Base-by-base conservation (phyloP, 1,140 invertebrate species). In the Leptopilina boulardi region DNA sequence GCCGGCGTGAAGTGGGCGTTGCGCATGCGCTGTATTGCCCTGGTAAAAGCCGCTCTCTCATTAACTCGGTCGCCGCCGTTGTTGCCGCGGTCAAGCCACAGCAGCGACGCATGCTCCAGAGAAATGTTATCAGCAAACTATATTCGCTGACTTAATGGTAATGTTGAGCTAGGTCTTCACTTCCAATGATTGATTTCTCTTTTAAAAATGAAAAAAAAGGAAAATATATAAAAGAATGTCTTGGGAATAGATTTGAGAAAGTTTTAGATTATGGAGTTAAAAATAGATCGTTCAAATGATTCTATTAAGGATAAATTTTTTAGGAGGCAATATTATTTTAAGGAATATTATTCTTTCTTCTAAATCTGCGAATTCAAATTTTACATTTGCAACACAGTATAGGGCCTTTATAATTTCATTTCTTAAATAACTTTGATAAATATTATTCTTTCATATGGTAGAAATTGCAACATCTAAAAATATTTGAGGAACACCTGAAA, bases 1-100 rank as follows among this genome's bases (percentile, higher is more conserved):
- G 89, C 89, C 89, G 89, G 90, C 89, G 90, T 90, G 89, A 91
- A 91, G 89, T 91, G 90, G 89, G 89, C 89, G 89, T 85, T 88
- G 88, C 86, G 90, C 90, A 91, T 90, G 89, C 89, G 89, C 88
- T 85, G 86, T 89, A 90, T 91, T 90, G 89, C 89, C 86, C 87
- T 86, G 86, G 79, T 83, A 89, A 88, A 86, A 87, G 88, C 90
- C 86, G 90, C 89, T 91, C 89, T 91, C 89, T 91, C 88, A 91
- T 91, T 91, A 91, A 90, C 88, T 90, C 85, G 83, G 88, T 89
- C 89, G 89, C 88, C 87, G 84, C 82, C 84, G 84, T 75, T 79
- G 81, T 71, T 76, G 82, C 79, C 77, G 80, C 78, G 73, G 77
- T 74, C 73, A 75, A 71, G 85, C 78, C 79, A 80, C 51, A 79